phyloP scores from a whole-genome alignment of 2,888 invertebrate species.

The Helleia helle region DNA sequence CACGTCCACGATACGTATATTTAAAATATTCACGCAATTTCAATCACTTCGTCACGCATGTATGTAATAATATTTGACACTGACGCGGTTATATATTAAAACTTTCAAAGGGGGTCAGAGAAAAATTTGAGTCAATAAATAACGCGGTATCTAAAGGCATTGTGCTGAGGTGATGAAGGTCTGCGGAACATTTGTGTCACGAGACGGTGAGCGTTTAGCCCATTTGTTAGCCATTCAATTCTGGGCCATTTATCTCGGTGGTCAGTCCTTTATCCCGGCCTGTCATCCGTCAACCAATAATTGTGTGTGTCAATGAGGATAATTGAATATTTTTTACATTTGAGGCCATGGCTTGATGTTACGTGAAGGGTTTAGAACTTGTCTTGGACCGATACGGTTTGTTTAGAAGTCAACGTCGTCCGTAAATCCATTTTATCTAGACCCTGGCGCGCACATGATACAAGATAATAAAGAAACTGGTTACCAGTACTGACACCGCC shows the following conservation, averaged over 20 bases:
- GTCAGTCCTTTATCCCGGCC: conserved; percentile 48
- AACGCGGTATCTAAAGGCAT: conserved; percentile 34
- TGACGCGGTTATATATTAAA: conserved; percentile 10
- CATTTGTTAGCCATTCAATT: conserved; percentile 61
- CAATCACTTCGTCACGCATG: background rate
- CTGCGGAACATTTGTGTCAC: conserved; percentile 41
- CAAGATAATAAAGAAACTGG: too few species aligned
- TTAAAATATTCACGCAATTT: too few species aligned
- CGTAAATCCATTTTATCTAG: too few species aligned
- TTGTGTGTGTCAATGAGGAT: conserved; percentile 12
- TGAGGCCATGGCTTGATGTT: too few species aligned
- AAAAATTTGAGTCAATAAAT: conserved; percentile 31
- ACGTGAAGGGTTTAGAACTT: too few species aligned
- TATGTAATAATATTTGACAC: conserved; percentile 1
- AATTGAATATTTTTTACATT: too few species aligned
- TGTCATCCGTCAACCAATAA: conserved; percentile 42
- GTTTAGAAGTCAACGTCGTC: too few species aligned
- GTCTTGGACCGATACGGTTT: too few species aligned
- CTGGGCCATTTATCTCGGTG: conserved; percentile 52
- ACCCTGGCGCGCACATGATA: too few species aligned
- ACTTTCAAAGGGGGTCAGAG: conserved; percentile 13
- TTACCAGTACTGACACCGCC: too few species aligned
- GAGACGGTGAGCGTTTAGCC: conserved; percentile 31
- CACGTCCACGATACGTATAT: too few species aligned
- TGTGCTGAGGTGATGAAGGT: conserved; percentile 45